Evolutionary conservation across 2,113 vertebrate genomes (phyloP).

Genomic region (Camelus dromedarius): DNA sequence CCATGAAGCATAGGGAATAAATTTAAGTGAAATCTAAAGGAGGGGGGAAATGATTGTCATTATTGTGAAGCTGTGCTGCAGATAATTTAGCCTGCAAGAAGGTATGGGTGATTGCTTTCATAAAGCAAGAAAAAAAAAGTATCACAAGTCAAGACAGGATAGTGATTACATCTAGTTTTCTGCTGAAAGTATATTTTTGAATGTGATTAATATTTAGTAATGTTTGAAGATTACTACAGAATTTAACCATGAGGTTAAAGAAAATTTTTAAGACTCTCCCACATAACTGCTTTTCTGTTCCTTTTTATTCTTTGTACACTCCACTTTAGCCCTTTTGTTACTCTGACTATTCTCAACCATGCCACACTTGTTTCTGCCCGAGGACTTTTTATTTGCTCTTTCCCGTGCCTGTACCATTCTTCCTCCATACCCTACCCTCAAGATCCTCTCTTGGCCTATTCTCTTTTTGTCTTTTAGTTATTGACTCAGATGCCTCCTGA

Average conservation of each 20-base stretch:
- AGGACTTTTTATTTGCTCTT: neutral
- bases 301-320: neutral
- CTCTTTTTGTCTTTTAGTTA: neutral
- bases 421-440: neutral
- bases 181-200: constrained; percentile 2
- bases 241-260: neutral
- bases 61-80: neutral
- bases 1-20: neutral
- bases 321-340: neutral
- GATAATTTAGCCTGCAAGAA: neutral
- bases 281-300: neutral
- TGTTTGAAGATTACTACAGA: constrained; percentile 1
- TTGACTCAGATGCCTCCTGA: neutral
- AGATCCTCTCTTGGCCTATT: neutral
- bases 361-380: neutral
- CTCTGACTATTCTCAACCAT: neutral
- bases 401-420: neutral
- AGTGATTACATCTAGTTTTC: constrained; percentile 2
- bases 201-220: constrained; percentile 40
- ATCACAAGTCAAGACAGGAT: neutral
- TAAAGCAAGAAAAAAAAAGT: neutral
- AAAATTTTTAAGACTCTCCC: neutral
- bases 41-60: neutral
- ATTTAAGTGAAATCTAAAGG: neutral
- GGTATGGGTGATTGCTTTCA: neutral